These are phyloP conservation scores for Agapetus fuscipes DNA, from an alignment of 2,888 invertebrate species.

Conservation along the genomic window DNA sequence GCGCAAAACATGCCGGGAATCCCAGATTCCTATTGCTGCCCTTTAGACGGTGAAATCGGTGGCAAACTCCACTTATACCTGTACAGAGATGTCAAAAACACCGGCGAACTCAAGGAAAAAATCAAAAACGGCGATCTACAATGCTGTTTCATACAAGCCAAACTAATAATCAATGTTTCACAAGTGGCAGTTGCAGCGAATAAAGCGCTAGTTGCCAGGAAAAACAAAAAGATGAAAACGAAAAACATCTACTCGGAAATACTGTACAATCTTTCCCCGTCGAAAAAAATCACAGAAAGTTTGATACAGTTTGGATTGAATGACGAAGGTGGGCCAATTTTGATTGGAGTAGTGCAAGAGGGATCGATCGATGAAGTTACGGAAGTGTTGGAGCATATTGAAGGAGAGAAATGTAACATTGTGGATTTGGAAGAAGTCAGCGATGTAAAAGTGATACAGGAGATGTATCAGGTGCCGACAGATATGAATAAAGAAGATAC, in stretches of 20 bases:
- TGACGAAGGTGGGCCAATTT: constrained; percentile 35
- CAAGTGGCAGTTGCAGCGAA: constrained; percentile 59
- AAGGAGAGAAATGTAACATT: constrained; percentile 45
- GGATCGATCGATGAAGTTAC: constrained; percentile 24
- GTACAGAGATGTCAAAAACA: constrained; percentile 50
- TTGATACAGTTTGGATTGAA: constrained; percentile 54
- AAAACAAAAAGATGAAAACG: constrained; percentile 44
- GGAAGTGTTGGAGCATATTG: constrained; percentile 38
- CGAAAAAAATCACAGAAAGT: constrained; percentile 61
- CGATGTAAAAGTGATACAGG: constrained; percentile 43
- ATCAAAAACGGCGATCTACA: constrained; percentile 46
- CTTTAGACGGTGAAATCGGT: constrained; percentile 39
- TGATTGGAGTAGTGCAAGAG: constrained; percentile 36
- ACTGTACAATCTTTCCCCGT: constrained; percentile 55
- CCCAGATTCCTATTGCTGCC: constrained; percentile 27
- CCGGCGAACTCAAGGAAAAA: constrained; percentile 41
- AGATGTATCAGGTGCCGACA: constrained; percentile 24
- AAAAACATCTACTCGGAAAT: constrained; percentile 55
- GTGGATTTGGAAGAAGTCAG: constrained; percentile 37
- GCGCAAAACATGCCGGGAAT: too few relatives aligned
- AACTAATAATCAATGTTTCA: constrained; percentile 49
- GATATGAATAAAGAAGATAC: constrained; percentile 28
- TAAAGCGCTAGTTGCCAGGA: constrained; percentile 47
- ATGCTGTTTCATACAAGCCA: constrained; percentile 54
- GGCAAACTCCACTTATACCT: constrained; percentile 41